These are phyloP conservation scores for Cyclargus thomasi DNA, from an alignment of 1,140 invertebrate genomes.

Conservation along the genomic window DNA sequence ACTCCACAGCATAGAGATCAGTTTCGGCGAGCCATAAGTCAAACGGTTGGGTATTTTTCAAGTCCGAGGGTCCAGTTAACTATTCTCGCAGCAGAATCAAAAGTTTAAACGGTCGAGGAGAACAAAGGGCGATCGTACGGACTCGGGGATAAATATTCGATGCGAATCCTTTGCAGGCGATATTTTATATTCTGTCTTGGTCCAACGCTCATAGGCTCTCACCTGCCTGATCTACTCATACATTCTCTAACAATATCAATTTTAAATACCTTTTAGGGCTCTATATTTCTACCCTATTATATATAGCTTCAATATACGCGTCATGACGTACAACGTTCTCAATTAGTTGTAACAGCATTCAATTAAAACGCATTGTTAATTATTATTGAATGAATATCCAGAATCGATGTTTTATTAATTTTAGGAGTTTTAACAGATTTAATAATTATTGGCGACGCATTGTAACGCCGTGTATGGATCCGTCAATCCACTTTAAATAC, in stretches of 20 bases:
- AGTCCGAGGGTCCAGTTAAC: conserved; percentile 67
- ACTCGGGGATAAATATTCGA: conserved; percentile 71
- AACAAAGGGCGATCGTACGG: conserved; percentile 68
- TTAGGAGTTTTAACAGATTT: conserved; percentile 16
- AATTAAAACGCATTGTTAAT: neutral
- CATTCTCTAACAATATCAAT: conserved; percentile 31
- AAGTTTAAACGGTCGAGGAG: conserved; percentile 73
- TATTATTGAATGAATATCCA: neutral
- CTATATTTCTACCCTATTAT: neutral
- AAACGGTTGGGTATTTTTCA: conserved; percentile 38
- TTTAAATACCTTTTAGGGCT: conserved; percentile 21
- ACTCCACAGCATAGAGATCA: conserved; percentile 27
- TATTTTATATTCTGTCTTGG: conserved; percentile 67
- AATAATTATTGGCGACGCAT: conserved; percentile 22
- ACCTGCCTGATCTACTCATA: conserved; percentile 60
- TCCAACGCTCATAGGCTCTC: conserved; percentile 56
- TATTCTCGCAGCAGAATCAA: conserved; percentile 73
- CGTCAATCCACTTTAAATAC: conserved; percentile 45
- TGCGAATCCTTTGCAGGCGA: conserved; percentile 70
- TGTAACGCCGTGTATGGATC: conserved; percentile 24
- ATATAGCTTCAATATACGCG: neutral
- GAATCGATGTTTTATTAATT: conserved; percentile 17
- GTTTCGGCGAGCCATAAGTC: conserved; percentile 16
- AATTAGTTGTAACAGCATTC: neutral
- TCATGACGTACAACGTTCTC: neutral